Evolutionary conservation across 2,888 invertebrate genomes (phyloP).

Genomic region (Caenorhabditis macrosperma): DNA sequence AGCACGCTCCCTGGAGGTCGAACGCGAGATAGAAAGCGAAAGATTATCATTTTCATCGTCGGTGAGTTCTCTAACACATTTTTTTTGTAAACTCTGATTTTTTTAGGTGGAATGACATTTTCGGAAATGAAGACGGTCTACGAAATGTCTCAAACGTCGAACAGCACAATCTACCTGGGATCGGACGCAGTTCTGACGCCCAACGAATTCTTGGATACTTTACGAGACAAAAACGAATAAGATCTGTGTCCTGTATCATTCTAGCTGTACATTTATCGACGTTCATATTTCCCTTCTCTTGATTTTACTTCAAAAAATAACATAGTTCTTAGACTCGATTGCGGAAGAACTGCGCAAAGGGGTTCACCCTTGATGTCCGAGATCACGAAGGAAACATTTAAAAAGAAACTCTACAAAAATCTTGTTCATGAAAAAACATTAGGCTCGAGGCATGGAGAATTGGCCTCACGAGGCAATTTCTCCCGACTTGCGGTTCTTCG

Average conservation of each 20-base stretch:
- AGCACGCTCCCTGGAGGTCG: constrained; percentile 8
- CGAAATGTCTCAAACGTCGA: constrained; percentile 88
- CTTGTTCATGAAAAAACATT: too few species aligned
- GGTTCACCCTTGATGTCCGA: too few species aligned
- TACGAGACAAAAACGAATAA: constrained; percentile 6
- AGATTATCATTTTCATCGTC: constrained; percentile 35
- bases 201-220: constrained; percentile 1
- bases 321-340: too few species aligned
- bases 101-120: constrained; percentile 90
- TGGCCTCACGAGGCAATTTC: too few species aligned
- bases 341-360: too few species aligned
- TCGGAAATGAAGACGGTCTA: constrained; percentile 98
- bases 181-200: constrained; percentile 29
- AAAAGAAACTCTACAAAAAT: too few species aligned
- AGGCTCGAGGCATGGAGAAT: too few species aligned
- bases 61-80: constrained; percentile 11
- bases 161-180: constrained; percentile 19
- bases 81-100: neutral
- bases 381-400: too few species aligned
- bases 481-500: neutral
- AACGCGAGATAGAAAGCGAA: constrained; percentile 15
- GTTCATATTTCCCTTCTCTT: too few species aligned
- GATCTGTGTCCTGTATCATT: neutral
- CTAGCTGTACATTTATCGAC: neutral
- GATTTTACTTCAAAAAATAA: too few species aligned